phyloP scores from a whole-genome alignment of 1,140 invertebrate genomes.

The Battus philenor region DNA sequence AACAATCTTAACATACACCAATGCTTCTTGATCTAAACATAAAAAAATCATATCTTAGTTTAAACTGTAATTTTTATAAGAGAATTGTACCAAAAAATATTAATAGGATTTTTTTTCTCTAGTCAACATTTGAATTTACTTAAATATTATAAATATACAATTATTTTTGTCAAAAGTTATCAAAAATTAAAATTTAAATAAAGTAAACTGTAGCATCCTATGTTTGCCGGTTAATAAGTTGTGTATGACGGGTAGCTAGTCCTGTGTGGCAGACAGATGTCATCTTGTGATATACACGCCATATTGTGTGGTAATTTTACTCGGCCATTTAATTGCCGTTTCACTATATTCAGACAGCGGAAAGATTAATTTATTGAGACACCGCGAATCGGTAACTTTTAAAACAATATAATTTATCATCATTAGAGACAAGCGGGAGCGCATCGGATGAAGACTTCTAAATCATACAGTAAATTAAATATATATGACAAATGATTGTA shows the following conservation, averaged over 20 bases:
- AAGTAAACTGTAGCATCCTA: constrained; percentile 19
- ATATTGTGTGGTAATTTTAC: constrained; percentile 71
- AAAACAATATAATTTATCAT: constrained; percentile 60
- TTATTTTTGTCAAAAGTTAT: too few species aligned
- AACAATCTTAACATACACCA: too few species aligned
- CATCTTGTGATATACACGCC: constrained; percentile 67
- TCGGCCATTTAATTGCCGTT: constrained; percentile 66
- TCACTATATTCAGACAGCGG: constrained; percentile 56
- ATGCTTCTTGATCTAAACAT: too few species aligned
- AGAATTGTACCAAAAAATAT: too few species aligned
- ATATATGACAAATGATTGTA: background rate
- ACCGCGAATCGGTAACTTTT: constrained; percentile 55
- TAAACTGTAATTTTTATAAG: too few species aligned
- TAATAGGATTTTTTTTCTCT: too few species aligned
- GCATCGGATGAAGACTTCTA: constrained; percentile 1
- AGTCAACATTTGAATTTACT: too few species aligned
- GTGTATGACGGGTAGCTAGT: constrained; percentile 34
- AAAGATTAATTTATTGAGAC: constrained; percentile 69
- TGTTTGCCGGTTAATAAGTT: constrained; percentile 18
- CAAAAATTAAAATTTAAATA: too few species aligned
- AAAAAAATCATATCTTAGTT: too few species aligned
- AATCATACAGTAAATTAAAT: background rate
- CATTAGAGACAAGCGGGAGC: constrained; percentile 43
- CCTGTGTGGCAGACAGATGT: constrained; percentile 48
- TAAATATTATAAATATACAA: too few species aligned